These are phyloP conservation scores for Paralichthys olivaceus DNA, from an alignment of 2,113 vertebrate genomes.

Conservation along the genomic window DNA sequence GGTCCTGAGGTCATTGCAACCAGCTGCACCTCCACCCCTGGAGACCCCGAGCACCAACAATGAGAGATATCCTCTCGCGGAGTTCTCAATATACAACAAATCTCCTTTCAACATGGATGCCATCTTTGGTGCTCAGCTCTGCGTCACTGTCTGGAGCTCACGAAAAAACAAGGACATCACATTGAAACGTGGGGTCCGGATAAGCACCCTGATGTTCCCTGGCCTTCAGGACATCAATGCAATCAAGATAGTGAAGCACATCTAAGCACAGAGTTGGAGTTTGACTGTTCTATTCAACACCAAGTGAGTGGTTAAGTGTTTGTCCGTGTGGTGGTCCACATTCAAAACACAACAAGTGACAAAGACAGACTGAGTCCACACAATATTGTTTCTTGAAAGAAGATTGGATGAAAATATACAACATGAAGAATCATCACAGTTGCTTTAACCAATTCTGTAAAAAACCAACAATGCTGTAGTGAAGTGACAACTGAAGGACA, in stretches of 20 bases:
- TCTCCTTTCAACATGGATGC: slow-evolving; percentile 47
- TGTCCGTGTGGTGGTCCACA: slow-evolving; percentile 32
- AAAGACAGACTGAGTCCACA: neutral
- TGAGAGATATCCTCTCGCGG: slow-evolving; percentile 29
- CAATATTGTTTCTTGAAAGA: neutral
- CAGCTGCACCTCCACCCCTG: slow-evolving; percentile 75
- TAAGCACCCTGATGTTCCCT: slow-evolving; percentile 7
- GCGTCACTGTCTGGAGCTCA: slow-evolving; percentile 59
- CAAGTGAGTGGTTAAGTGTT: slow-evolving; percentile 1
- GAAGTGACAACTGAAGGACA: slow-evolving; percentile 69
- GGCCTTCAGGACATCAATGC: slow-evolving; percentile 13
- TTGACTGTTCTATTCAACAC: neutral
- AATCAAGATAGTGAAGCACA: slow-evolving; percentile 17
- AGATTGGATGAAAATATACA: slow-evolving; percentile 7
- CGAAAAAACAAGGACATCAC: slow-evolving; percentile 66
- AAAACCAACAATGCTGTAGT: slow-evolving; percentile 27
- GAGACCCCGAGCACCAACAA: slow-evolving; percentile 56
- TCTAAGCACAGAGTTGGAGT: slow-evolving; percentile 13
- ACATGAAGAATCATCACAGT: neutral
- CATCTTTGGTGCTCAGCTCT: slow-evolving; percentile 55
- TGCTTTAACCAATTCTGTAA: neutral
- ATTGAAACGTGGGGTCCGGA: slow-evolving; percentile 30
- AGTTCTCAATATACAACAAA: slow-evolving; percentile 30
- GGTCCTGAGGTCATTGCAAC: slow-evolving; percentile 71
- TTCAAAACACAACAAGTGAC: slow-evolving; percentile 50